phyloP scores from a whole-genome alignment of 2,888 invertebrate species.

The Spialia ferax region DNA sequence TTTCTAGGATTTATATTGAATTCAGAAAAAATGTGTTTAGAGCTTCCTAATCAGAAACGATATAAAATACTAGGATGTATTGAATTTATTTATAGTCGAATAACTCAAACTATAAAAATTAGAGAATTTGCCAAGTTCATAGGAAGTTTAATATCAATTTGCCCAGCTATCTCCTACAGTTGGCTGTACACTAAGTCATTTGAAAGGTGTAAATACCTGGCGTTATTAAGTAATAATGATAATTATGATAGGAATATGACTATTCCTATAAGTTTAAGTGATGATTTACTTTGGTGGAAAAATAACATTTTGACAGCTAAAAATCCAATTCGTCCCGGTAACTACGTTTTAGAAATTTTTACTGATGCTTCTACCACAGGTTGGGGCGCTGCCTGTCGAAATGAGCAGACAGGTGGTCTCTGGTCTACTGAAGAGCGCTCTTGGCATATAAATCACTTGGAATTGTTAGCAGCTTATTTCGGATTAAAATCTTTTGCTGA shows the following conservation, averaged over 20 bases:
- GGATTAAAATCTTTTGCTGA: neutral
- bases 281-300: constrained; percentile 5
- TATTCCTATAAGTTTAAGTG: neutral
- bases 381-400: constrained; percentile 1
- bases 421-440: neutral
- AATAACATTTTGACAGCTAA: neutral
- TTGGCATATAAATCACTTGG: neutral
- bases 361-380: neutral
- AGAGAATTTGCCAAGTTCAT: neutral
- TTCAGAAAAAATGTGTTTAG: neutral
- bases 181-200: constrained; percentile 1
- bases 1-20: constrained; percentile 3
- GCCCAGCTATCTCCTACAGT: neutral
- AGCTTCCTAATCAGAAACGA: neutral
- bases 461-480: neutral
- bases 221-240: neutral
- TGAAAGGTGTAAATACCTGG: constrained; percentile 1
- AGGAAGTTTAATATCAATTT: constrained; percentile 2
- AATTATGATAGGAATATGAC: neutral
- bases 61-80: neutral
- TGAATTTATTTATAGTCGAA: neutral
- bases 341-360: constrained; percentile 2
- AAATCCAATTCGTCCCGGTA: neutral
- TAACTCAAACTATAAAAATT: neutral
- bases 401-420: neutral